These are phyloP conservation scores for Pinctada fucata DNA, from an alignment of 2,888 invertebrate species.

Conservation along the genomic window DNA sequence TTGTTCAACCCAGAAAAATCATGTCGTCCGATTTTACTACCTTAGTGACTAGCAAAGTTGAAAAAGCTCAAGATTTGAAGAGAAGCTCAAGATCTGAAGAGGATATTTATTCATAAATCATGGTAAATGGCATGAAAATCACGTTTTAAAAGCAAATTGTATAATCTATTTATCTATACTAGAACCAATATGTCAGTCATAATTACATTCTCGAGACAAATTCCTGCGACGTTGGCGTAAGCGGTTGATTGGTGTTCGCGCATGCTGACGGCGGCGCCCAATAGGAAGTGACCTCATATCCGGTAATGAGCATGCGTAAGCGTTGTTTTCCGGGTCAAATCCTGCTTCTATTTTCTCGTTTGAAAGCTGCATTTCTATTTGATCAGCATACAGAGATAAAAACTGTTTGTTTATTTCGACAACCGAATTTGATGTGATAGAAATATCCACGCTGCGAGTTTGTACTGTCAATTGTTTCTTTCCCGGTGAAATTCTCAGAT, in stretches of 20 bases:
- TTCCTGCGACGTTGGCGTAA: neutral
- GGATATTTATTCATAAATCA: no score
- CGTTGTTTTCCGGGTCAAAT: slow-evolving; percentile 57
- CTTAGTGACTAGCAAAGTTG: no score
- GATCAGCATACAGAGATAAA: slow-evolving; percentile 63
- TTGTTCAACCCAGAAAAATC: no score
- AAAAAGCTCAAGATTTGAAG: no score
- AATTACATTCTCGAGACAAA: no score
- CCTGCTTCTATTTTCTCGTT: slow-evolving; percentile 67
- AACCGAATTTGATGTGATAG: slow-evolving; percentile 73
- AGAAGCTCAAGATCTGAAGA: no score
- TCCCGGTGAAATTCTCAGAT: slow-evolving; percentile 72
- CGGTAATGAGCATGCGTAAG: slow-evolving; percentile 57
- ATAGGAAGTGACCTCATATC: slow-evolving; percentile 49
- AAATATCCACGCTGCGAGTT: slow-evolving; percentile 75
- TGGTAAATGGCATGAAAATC: no score
- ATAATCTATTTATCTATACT: no score
- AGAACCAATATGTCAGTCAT: no score
- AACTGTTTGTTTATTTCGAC: slow-evolving; percentile 65
- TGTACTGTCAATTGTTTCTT: slow-evolving; percentile 70
- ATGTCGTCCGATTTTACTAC: no score
- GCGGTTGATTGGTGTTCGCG: neutral
- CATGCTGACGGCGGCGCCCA: slow-evolving; percentile 12
- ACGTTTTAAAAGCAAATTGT: no score
- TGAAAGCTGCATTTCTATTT: slow-evolving; percentile 56